These are phyloP conservation scores for Nymphalis urticae DNA, from an alignment of 2,888 invertebrate genomes.

Conservation along the genomic window DNA sequence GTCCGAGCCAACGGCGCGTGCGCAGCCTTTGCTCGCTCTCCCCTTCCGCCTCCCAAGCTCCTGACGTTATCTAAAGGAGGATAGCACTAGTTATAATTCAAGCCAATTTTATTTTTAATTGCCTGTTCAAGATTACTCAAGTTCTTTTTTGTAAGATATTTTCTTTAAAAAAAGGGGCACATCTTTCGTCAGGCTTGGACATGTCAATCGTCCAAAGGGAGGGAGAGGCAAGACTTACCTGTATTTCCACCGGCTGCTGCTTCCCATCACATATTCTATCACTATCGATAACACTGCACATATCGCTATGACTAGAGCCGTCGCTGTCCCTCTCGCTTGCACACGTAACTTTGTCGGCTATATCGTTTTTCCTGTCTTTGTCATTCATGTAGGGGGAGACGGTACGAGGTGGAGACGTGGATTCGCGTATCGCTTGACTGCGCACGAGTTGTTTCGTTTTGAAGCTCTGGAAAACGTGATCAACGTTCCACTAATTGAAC, in stretches of 20 bases:
- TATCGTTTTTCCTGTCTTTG: constrained; percentile 24
- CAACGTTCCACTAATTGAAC: too few relatives aligned
- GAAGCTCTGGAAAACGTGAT: constrained; percentile 68
- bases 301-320: constrained; percentile 66
- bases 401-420: constrained; percentile 84
- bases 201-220: too few relatives aligned
- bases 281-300: constrained; percentile 45
- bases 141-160: too few relatives aligned
- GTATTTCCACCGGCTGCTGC: constrained; percentile 72
- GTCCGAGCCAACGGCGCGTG: constrained; percentile 57
- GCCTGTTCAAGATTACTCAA: too few relatives aligned
- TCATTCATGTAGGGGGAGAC: constrained; percentile 63
- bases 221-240: constrained; percentile 52
- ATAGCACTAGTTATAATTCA: not conserved
- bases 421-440: constrained; percentile 94
- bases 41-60: constrained; percentile 57
- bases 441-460: constrained; percentile 92
- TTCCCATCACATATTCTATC: constrained; percentile 50
- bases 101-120: too few relatives aligned
- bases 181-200: too few relatives aligned
- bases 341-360: constrained; percentile 11
- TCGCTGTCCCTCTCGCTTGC: constrained; percentile 40
- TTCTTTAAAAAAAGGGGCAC: too few relatives aligned
- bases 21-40: constrained; percentile 50
- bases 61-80: constrained; percentile 60